Percentiles rank a stretch among this genome's conserved stretches.
These are phyloP conservation scores for Cochlearius cochlearius DNA, from an alignment of 2,113 vertebrate genomes.

Conservation along the genomic window DNA sequence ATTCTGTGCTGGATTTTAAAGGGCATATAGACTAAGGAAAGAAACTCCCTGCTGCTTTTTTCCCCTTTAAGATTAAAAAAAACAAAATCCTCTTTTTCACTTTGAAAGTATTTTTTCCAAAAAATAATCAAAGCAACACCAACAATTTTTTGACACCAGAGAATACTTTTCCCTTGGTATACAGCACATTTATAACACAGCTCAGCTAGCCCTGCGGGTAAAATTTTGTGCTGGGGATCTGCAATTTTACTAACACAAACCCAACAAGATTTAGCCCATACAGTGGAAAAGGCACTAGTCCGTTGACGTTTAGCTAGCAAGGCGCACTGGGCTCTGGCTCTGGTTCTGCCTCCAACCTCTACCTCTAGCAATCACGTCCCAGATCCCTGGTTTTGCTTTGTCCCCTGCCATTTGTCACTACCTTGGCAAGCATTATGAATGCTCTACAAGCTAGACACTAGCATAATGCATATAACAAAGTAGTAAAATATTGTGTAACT, in stretches of 20 bases:
- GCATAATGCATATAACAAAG: neutral
- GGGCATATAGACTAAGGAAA: slow-evolving; percentile 27
- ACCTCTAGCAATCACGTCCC: neutral
- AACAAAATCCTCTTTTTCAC: slow-evolving; percentile 47
- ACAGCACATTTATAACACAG: slow-evolving; percentile 31
- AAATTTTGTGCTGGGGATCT: slow-evolving; percentile 1
- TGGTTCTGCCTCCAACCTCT: neutral
- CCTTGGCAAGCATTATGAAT: neutral
- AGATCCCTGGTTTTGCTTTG: neutral
- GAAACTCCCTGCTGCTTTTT: slow-evolving; percentile 63
- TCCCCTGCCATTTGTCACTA: neutral
- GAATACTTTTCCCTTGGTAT: slow-evolving; percentile 42
- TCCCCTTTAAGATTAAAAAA: slow-evolving; percentile 61
- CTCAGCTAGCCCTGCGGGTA: neutral
- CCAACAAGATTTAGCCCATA: neutral
- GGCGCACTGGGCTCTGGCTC: neutral
- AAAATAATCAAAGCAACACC: slow-evolving; percentile 66
- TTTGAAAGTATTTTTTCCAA: slow-evolving; percentile 70
- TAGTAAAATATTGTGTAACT: neutral
- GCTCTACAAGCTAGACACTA: neutral
- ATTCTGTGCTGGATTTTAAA: slow-evolving; percentile 52
- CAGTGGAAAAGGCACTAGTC: neutral
- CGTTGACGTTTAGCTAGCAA: neutral
- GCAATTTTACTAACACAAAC: neutral
- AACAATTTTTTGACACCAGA: slow-evolving; percentile 60